Percentiles rank a stretch among this genome's conserved stretches.
Evolutionary conservation across 2,113 vertebrate species (phyloP).

Genomic region (Chionomys nivalis): DNA sequence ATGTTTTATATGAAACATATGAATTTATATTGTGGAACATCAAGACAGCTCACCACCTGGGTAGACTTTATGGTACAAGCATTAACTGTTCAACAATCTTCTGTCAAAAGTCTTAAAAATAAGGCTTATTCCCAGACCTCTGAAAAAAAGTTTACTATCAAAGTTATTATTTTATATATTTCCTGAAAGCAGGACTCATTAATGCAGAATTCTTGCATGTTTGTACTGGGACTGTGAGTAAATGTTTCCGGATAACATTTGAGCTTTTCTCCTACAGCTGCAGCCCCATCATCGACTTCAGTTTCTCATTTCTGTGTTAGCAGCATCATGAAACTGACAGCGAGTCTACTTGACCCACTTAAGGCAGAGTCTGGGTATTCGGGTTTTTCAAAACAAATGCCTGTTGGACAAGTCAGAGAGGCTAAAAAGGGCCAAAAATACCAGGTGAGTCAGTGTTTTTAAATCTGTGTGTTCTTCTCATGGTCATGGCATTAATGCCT

Average conservation of each 20-base stretch:
- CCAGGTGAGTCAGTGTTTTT: not conserved
- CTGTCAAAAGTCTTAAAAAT: not conserved
- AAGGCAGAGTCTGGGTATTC: not conserved
- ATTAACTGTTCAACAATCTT: not conserved
- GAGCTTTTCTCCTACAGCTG: not conserved
- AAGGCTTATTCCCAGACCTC: not conserved
- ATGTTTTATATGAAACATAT: not conserved
- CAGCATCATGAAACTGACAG: not conserved
- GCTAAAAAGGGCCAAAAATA: not conserved
- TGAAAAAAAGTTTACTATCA: not conserved
- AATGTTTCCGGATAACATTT: not conserved
- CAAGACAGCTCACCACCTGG: not conserved
- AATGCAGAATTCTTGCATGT: not conserved
- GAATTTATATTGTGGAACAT: not conserved
- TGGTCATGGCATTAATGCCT: not conserved
- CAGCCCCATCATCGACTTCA: not conserved
- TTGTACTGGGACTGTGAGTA: not conserved
- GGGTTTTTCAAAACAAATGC: not conserved
- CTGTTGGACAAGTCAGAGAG: not conserved
- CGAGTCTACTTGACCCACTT: not conserved
- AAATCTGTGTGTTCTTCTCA: not conserved
- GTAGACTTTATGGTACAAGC: not conserved
- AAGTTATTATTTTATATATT: slow-evolving; percentile 15
- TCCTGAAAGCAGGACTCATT: slow-evolving; percentile 15
- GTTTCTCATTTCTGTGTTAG: not conserved